Base-by-base conservation (phyloP, 2,113 vertebrate genomes). In the Eudorcas thomsonii region DNA sequence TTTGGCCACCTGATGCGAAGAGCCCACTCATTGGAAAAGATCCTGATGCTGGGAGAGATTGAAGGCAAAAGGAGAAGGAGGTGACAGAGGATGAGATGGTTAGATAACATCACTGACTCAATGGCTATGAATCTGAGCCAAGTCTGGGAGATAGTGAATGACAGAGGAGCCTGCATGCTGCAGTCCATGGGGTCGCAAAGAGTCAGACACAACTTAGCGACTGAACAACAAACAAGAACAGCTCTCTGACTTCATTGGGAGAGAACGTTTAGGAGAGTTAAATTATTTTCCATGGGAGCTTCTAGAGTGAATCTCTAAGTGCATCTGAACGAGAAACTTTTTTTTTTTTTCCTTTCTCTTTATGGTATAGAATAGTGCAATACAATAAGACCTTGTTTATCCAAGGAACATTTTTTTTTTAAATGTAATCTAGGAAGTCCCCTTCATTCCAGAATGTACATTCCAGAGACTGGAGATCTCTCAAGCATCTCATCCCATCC, bases 381-480 rank as follows among this genome's bases (percentile, higher is more conserved):
- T 52, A 52, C 30, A 54, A 12, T 23, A 82, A 50, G 80, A 23
- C 80, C 6, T 52, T 82, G 30, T n/a, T 82, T n/a, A 54, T n/a
- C 80, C 30, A 82, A 54, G 80, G 30, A 82, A 52, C 0, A 5
- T 50, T 50, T 80, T 57, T 57, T 54, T 28, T 21, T 33, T 17
- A 39, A 0, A 77, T 6, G 5, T 77, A 93, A 74, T 36, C 11
- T 54, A 64, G 48, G 21, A 87, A 90, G 13, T 86, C 50, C 30
- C 30, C 82, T 90, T 93, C 11, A 43, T 94, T 95, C 59, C n/a
- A 88, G 50, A 94, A 88, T 3, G 13, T 30, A n/a, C 17, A 8
- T 55, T 33, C 62, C 86, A 90, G 28, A 93, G 60, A 52, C 7
- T 64, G 48, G 36, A n/a, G n/a, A 14, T 91, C 30, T 52, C 33